Evolutionary conservation across 2,113 vertebrate genomes (phyloP).

Genomic region (Puffinus mauretanicus): DNA sequence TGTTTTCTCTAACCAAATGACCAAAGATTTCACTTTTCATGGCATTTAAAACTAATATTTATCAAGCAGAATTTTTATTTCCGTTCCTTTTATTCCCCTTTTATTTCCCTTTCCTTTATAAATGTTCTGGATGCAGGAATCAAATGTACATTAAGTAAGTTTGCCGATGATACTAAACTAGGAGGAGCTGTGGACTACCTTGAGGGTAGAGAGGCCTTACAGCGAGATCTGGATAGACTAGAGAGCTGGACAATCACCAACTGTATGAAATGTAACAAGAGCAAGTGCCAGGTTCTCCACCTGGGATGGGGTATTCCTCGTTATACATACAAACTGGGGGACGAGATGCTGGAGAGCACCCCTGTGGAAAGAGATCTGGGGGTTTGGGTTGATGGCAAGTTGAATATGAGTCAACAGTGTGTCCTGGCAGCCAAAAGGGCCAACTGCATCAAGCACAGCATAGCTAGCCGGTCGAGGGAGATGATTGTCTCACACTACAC

Average conservation of each 20-base stretch:
- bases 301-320: not conserved
- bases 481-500: not conserved
- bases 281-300: not conserved
- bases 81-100: not conserved
- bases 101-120: not conserved
- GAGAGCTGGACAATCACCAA: not conserved
- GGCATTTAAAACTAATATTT: not conserved
- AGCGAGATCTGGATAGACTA: not conserved
- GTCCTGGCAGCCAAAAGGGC: not conserved
- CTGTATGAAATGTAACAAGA: not conserved
- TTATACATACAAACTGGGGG: accelerated
- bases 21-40: not conserved
- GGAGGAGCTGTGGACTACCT: not conserved
- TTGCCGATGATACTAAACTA: not conserved
- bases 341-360: not conserved
- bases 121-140: not conserved
- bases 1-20: not conserved
- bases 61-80: not conserved
- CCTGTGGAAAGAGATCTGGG: not conserved
- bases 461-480: not conserved
- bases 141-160: accelerated
- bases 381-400: not conserved
- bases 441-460: not conserved
- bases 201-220: not conserved
- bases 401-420: no score